Percentiles rank a stretch among this genome's conserved stretches.
phyloP scores from a whole-genome alignment of 2,888 invertebrate species.

The Drosophila rubida region DNA sequence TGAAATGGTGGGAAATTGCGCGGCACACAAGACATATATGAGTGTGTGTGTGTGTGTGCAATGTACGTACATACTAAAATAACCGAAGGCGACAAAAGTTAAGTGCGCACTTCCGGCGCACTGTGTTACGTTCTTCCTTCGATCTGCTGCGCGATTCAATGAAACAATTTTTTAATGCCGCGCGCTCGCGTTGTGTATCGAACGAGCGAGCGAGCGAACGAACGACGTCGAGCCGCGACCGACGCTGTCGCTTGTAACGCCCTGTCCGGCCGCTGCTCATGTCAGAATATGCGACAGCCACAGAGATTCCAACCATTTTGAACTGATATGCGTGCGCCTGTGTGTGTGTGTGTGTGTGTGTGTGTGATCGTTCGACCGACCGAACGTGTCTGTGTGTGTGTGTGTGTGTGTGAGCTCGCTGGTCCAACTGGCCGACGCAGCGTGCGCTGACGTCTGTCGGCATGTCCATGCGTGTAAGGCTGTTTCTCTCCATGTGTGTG shows the following conservation, averaged over 20 bases:
- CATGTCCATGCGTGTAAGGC: constrained; percentile 17
- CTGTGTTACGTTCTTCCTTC: constrained; percentile 51
- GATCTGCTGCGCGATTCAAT: constrained; percentile 36
- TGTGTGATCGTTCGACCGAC: no score
- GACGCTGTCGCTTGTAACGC: constrained; percentile 46
- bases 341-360: constrained; percentile 21
- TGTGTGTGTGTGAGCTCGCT: neutral
- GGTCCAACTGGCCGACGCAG: no score
- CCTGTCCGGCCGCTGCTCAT: constrained; percentile 51
- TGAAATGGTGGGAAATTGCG: constrained; percentile 71
- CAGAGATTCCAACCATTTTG: constrained; percentile 76
- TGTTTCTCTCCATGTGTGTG: constrained; percentile 28
- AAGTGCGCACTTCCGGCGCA: constrained; percentile 73
- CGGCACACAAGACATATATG: constrained; percentile 21
- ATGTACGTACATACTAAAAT: neutral
- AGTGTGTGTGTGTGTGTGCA: no score
- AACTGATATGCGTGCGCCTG: constrained; percentile 59
- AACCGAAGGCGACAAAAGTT: constrained; percentile 69
- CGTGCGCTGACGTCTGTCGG: no score
- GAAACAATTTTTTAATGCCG: constrained; percentile 56
- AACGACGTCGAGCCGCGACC: constrained; percentile 7
- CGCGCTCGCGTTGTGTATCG: no score
- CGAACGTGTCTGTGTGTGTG: constrained; percentile 14
- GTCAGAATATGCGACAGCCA: constrained; percentile 73
- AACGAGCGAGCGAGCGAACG: neutral